Percentiles rank a stretch among this genome's conserved stretches.
These are phyloP conservation scores for Smittia aterrima DNA, from an alignment of 2,888 invertebrate species.

Conservation along the genomic window DNA sequence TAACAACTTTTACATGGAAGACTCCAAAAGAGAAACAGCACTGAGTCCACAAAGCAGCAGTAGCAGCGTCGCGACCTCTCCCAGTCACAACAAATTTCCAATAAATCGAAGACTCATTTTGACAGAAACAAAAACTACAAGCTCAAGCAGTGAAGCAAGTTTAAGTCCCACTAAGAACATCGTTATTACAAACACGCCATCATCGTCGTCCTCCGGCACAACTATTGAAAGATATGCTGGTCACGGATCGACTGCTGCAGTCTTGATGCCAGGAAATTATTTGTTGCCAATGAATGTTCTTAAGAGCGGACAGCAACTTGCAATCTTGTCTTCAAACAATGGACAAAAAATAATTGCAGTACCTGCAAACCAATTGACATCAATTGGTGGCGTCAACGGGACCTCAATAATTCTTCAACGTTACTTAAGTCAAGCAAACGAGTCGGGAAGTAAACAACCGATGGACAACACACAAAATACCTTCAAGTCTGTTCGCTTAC, in stretches of 20 bases:
- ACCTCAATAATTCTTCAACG: slow-evolving; percentile 45
- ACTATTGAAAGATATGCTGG: slow-evolving; percentile 21
- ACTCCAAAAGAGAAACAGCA: slow-evolving; percentile 55
- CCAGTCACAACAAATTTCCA: slow-evolving; percentile 45
- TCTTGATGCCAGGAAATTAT: slow-evolving; percentile 71
- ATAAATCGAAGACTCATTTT: slow-evolving; percentile 22
- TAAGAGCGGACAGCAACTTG: slow-evolving; percentile 70
- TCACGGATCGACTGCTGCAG: slow-evolving; percentile 61
- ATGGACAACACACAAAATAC: neutral
- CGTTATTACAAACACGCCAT: slow-evolving; percentile 9
- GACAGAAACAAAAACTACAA: neutral
- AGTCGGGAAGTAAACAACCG: neutral
- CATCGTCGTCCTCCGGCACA: neutral
- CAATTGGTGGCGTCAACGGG: slow-evolving; percentile 52
- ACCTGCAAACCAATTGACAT: slow-evolving; percentile 47
- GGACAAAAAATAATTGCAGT: slow-evolving; percentile 46
- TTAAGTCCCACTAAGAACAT: slow-evolving; percentile 1
- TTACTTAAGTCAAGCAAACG: slow-evolving; percentile 29
- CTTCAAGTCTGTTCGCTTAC: slow-evolving; percentile 16
- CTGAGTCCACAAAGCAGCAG: slow-evolving; percentile 55
- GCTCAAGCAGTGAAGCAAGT: neutral
- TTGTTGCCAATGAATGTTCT: slow-evolving; percentile 69
- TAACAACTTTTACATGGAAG: slow-evolving; percentile 51
- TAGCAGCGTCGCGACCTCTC: slow-evolving; percentile 49
- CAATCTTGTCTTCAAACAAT: slow-evolving; percentile 56